These are phyloP conservation scores for Melinopterus prodromus DNA, from an alignment of 2,888 invertebrate genomes.

Conservation along the genomic window DNA sequence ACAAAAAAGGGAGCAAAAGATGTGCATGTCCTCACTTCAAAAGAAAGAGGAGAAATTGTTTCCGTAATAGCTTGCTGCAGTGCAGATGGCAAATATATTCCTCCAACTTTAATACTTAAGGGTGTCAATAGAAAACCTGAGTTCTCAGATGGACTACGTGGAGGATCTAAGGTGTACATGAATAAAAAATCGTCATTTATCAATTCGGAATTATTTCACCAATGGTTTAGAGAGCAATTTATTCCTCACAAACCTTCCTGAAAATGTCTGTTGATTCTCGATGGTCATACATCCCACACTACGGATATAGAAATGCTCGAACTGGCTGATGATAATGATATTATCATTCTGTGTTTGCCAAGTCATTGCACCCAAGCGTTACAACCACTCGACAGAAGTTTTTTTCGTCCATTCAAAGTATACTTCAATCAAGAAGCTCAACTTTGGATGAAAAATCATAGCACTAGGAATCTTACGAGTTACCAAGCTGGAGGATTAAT, in stretches of 20 bases:
- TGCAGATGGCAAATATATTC: constrained; percentile 49
- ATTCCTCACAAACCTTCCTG: constrained; percentile 36
- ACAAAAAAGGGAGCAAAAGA: constrained; percentile 46
- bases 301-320: constrained; percentile 34
- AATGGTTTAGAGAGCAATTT: constrained; percentile 30
- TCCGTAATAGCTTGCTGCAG: constrained; percentile 52
- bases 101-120: constrained; percentile 47
- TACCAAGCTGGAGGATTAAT: constrained; percentile 33
- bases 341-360: constrained; percentile 37
- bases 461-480: too few relatives aligned
- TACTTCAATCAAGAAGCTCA: constrained; percentile 29
- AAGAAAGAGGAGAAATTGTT: constrained; percentile 51
- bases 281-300: constrained; percentile 39
- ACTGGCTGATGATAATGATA: constrained; percentile 32
- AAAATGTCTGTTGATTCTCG: constrained; percentile 35
- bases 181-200: too few relatives aligned
- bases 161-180: constrained; percentile 41
- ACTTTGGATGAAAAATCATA: too few relatives aligned
- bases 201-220: constrained; percentile 14
- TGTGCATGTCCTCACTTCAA: constrained; percentile 45
- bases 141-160: constrained; percentile 41
- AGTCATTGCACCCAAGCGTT: constrained; percentile 37
- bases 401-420: constrained; percentile 37
- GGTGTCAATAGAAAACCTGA: constrained; percentile 45
- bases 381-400: constrained; percentile 37